Evolutionary conservation across 2,797 vertebrate species (phyloP).

Genomic region (Enteromius paludinosus): DNA sequence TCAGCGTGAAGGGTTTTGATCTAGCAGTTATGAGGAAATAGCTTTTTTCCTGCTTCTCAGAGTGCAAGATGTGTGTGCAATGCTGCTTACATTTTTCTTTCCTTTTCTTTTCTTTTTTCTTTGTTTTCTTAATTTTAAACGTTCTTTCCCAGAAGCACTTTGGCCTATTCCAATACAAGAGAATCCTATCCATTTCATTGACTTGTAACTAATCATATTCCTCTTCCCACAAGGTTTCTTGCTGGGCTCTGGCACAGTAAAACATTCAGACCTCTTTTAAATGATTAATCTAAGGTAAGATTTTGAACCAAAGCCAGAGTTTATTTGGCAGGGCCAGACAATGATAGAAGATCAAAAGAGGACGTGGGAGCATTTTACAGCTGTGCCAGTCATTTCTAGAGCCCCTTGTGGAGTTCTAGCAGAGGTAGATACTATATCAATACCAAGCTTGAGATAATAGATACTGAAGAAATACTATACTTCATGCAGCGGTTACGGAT

Average conservation of each 20-base stretch:
- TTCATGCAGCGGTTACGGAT: conserved; percentile 6
- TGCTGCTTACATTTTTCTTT: background rate
- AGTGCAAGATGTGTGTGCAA: background rate
- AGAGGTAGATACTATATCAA: conserved; percentile 55
- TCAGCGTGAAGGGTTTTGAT: conserved; percentile 8
- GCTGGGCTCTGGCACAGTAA: conserved; percentile 11
- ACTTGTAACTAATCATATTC: conserved; percentile 13
- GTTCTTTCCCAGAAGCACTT: conserved; percentile 1
- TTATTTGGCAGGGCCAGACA: conserved; percentile 64
- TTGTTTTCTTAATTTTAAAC: background rate
- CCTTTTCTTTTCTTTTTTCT: background rate
- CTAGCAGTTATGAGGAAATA: conserved; percentile 4
- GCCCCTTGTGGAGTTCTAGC: conserved; percentile 55
- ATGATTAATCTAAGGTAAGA: conserved; percentile 59
- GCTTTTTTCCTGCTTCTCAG: background rate
- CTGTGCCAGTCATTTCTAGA: conserved; percentile 63
- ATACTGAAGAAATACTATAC: background rate
- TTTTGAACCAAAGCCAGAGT: conserved; percentile 62
- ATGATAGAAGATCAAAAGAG: conserved; percentile 64
- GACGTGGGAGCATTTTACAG: conserved; percentile 72
- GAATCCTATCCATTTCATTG: background rate
- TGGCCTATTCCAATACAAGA: background rate
- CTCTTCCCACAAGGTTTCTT: background rate
- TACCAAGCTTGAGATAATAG: background rate
- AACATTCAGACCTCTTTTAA: conserved; percentile 57